These are phyloP conservation scores for Sepiola atlantica DNA, from an alignment of 2,888 invertebrate species.

Conservation along the genomic window DNA sequence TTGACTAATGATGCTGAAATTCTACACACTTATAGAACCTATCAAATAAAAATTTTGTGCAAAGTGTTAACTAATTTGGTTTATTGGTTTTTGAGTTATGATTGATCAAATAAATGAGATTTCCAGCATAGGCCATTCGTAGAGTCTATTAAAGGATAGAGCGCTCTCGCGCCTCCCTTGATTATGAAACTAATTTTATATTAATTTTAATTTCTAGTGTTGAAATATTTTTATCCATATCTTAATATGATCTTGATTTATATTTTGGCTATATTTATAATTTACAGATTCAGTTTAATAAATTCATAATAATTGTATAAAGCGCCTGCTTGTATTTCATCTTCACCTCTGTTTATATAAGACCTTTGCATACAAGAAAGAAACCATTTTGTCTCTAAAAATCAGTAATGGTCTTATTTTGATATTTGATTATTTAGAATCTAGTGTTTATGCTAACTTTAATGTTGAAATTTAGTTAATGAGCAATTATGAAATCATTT, in stretches of 20 bases:
- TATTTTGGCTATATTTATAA: background rate
- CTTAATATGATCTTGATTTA: background rate
- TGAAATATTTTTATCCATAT: background rate
- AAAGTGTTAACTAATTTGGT: no score
- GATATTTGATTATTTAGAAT: background rate
- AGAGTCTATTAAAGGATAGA: no score
- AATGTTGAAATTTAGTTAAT: background rate
- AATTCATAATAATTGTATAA: background rate
- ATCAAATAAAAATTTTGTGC: no score
- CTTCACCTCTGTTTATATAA: background rate
- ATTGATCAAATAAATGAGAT: no score
- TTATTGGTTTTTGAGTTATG: no score
- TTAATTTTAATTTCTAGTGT: background rate
- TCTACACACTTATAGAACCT: no score
- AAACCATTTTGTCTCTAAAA: background rate
- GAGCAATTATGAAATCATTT: background rate
- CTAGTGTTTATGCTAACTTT: background rate
- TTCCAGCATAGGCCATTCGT: no score
- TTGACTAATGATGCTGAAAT: no score
- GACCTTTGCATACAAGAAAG: background rate
- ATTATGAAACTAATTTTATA: background rate
- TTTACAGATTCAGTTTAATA: background rate
- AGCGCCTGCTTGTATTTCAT: background rate
- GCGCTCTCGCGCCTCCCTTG: no score
- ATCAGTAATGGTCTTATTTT: background rate